Conservation (phyloP, 1,140 invertebrate genomes). For the Bombus difficillimus region DNA sequence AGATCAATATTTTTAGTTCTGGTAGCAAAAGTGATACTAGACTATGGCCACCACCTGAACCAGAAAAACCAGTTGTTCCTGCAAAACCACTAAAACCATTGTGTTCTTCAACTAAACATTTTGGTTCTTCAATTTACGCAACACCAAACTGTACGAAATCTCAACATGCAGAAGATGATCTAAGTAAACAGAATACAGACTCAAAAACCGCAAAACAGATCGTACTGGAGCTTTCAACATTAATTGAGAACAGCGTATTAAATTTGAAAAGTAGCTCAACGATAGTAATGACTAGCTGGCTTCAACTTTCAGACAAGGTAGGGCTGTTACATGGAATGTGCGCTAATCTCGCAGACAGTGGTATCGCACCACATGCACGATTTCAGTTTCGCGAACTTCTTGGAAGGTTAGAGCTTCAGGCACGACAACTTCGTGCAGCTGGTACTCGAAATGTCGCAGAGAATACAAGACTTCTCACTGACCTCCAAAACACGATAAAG, state of each 20-base stretch:
- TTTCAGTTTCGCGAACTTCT: slow-evolving; percentile 95
- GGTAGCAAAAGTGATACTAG: slow-evolving; percentile 83
- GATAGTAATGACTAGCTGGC: slow-evolving; percentile 87
- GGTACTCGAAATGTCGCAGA: slow-evolving; percentile 88
- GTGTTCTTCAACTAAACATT: slow-evolving; percentile 77
- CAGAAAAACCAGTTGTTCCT: slow-evolving; percentile 89
- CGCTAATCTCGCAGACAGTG: slow-evolving; percentile 87
- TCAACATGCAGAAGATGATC: slow-evolving; percentile 62
- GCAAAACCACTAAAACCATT: slow-evolving; percentile 84
- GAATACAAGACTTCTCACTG: slow-evolving; percentile 87
- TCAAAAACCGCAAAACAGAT: slow-evolving; percentile 84
- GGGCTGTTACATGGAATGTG: slow-evolving; percentile 91
- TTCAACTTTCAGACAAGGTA: slow-evolving; percentile 93
- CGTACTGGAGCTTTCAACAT: slow-evolving; percentile 87
- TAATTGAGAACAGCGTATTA: slow-evolving; percentile 86
- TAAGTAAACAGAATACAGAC: slow-evolving; percentile 59
- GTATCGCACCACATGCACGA: slow-evolving; percentile 92
- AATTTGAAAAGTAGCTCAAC: slow-evolving; percentile 85
- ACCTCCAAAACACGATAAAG: slow-evolving; percentile 91
- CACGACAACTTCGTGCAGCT: slow-evolving; percentile 88
- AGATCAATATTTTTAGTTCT: slow-evolving; percentile 48
- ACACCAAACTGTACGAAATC: slow-evolving; percentile 82
- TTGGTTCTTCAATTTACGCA: slow-evolving; percentile 84
- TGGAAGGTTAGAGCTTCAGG: slow-evolving; percentile 90
- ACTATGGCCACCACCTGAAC: slow-evolving; percentile 83